Evolutionary conservation across 2,797 vertebrate genomes (phyloP).

Genomic region (Siniperca undulata): DNA sequence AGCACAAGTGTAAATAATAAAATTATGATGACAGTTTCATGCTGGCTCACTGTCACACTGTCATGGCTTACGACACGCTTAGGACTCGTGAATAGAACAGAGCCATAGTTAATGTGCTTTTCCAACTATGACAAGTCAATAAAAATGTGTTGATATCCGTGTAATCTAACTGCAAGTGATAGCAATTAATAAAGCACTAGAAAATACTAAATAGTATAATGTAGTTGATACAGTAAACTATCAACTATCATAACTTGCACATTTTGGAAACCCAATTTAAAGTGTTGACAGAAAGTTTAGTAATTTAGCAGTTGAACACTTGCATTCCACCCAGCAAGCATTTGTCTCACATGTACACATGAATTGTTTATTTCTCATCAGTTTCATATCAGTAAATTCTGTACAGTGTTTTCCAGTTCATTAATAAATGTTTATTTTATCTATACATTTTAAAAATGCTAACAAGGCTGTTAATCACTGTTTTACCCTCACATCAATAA

Average conservation of each 20-base stretch:
- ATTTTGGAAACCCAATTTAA: not conserved
- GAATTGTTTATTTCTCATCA: not conserved
- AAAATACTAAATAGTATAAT: not conserved
- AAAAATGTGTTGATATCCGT: not conserved
- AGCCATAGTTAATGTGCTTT: not conserved
- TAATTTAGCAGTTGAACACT: not conserved
- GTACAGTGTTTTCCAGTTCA: not conserved
- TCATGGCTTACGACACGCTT: too few species aligned
- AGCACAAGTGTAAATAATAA: too few species aligned
- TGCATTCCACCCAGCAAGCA: not conserved
- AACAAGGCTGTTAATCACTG: not conserved
- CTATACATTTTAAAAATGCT: not conserved
- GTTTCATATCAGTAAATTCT: slow-evolving; percentile 11
- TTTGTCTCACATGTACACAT: not conserved
- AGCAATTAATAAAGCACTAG: not conserved
- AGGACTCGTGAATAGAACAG: not conserved
- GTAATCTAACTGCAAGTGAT: not conserved
- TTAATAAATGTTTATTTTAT: slow-evolving; percentile 23
- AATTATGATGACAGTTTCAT: too few species aligned
- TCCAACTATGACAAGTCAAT: not conserved
- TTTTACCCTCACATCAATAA: not conserved
- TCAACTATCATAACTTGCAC: not conserved
- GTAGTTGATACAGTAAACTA: not conserved
- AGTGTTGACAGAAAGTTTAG: not conserved
- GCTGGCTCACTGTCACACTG: too few species aligned